phyloP scores from a whole-genome alignment of 2,797 vertebrate genomes.

The Rhinatrema bivittatum region DNA sequence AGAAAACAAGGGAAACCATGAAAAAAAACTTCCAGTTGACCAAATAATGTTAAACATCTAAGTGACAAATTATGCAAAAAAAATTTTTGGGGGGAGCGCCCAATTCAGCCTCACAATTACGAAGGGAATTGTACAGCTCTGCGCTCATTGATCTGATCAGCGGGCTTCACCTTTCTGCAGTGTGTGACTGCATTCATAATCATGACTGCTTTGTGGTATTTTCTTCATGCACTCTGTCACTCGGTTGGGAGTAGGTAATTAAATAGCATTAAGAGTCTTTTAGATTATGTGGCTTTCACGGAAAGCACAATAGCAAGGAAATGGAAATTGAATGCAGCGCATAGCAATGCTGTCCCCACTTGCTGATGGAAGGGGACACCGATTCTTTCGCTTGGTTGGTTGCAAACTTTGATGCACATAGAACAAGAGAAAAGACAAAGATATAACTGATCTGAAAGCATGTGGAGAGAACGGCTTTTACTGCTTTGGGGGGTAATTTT shows the following conservation, averaged over 20 bases:
- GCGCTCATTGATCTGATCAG: constrained; percentile 5
- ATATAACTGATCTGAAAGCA: too few species aligned
- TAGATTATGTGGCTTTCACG: constrained; percentile 32
- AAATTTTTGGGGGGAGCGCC: too few species aligned
- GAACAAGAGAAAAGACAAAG: constrained; percentile 22
- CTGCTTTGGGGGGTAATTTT: too few species aligned
- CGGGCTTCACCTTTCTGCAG: constrained; percentile 2
- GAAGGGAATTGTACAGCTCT: background rate
- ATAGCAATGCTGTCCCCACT: constrained; percentile 12
- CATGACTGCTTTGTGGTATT: constrained; percentile 9
- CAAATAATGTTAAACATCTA: too few species aligned
- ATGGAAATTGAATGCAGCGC: constrained; percentile 28
- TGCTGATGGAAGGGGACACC: constrained; percentile 18
- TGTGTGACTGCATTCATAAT: background rate
- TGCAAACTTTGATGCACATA: too few species aligned
- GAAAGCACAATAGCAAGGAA: constrained; percentile 19
- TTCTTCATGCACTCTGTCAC: constrained; percentile 23
- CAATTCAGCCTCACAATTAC: background rate
- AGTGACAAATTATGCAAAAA: too few species aligned
- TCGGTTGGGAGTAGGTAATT: constrained; percentile 38
- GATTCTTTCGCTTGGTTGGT: constrained; percentile 19
- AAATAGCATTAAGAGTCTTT: constrained; percentile 29
- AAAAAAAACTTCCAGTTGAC: too few species aligned
- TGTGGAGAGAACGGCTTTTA: too few species aligned
- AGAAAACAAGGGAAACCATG: too few species aligned